Conservation (phyloP, 2,113 vertebrate genomes). For the Sinocyclocheilus anophthalmus region DNA sequence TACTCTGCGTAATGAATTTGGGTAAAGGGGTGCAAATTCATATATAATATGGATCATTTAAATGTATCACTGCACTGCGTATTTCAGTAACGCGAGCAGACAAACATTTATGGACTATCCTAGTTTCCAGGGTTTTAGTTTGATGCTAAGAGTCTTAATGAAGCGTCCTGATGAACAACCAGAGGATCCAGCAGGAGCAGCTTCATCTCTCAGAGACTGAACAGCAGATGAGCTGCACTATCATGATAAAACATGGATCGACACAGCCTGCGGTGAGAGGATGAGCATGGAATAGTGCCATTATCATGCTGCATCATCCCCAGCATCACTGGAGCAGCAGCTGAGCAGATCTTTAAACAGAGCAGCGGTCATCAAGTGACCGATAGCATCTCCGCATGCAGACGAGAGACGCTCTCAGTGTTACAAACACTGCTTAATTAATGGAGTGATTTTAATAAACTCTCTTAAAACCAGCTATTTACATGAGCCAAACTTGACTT, state of each 20-base stretch:
- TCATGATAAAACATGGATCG: conserved; percentile 33
- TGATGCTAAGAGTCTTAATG: background rate
- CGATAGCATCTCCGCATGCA: too few species aligned
- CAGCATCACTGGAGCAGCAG: too few species aligned
- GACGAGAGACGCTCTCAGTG: too few species aligned
- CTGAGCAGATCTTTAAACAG: too few species aligned
- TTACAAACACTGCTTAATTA: background rate
- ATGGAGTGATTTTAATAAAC: background rate
- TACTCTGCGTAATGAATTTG: too few species aligned
- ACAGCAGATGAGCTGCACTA: conserved; percentile 32
- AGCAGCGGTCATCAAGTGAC: too few species aligned
- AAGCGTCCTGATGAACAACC: background rate
- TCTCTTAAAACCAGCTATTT: background rate
- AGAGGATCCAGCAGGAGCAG: background rate
- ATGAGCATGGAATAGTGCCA: conserved; percentile 30
- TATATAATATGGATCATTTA: background rate
- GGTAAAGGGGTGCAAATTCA: background rate
- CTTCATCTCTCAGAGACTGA: background rate
- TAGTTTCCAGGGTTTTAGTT: too few species aligned
- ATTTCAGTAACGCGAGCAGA: background rate
- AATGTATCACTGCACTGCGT: background rate
- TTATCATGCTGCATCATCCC: too few species aligned
- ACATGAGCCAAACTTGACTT: background rate
- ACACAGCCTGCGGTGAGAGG: conserved; percentile 1
- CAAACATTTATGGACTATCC: background rate